Base-by-base conservation (phyloP, 2,888 invertebrate genomes). In the Macrophya alboannulata region DNA sequence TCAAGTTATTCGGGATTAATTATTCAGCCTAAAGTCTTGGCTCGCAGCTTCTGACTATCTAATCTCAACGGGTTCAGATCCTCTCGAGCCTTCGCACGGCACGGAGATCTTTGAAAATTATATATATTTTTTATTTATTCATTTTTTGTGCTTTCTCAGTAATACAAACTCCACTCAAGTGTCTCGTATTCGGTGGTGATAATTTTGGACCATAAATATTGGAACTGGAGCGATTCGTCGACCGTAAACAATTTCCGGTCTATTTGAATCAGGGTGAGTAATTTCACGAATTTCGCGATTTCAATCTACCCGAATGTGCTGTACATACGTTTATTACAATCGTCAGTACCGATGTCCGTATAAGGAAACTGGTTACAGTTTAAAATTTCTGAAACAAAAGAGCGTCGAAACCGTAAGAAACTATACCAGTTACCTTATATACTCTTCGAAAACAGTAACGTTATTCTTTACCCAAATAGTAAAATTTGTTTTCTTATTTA, bases 1-100 rank as follows among this genome's bases (percentile, higher is more conserved):
- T 87, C 90, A 87, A 76, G 82, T 85, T 85, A 84, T 84, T 40
- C 85, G n/a, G 55, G 55, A 85, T 71, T 59, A 71, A 62, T 77
- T 31, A 37, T 79, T 83, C 82, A 10, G 45, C 25, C 55, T 72
- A 1, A 15, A 43, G 37, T 40, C 79, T 21, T 21, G 31, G 51
- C 17, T 10, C 65, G 45, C 83, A 84, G 84, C 84, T 85, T 84
- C 87, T 77, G 74, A 51, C 77, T 77, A 51, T 59, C 55, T 40
- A 48, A 48, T 83, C 83, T 79, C 84, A 43, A 59, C 68, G 84
- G 65, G 79, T 87, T 87, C 85, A 86, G 86, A 87, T 71, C 83
- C 17, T 25, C 37, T 51, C 83, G 68, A 87, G 68, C 83, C 48
- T 48, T 48, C 5, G 68, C 17, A n/a, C n/a, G 4, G 83, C 83